phyloP scores from a whole-genome alignment of 2,113 vertebrate species.

The Cepphus grylle region DNA sequence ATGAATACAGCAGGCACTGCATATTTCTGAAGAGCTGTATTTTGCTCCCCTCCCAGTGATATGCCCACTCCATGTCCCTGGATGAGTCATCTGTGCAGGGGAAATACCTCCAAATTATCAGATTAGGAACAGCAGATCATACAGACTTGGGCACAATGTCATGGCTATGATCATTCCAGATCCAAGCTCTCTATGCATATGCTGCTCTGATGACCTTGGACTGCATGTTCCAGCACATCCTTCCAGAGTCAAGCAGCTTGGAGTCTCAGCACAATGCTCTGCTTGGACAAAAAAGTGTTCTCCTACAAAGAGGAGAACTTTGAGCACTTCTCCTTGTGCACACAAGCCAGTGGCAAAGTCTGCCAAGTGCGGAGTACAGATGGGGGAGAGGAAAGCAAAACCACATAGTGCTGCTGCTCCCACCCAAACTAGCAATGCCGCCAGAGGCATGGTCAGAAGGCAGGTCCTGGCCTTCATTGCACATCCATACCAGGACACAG shows the following conservation, averaged over 20 bases:
- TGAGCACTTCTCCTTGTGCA: background rate
- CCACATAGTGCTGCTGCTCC: rapidly evolving
- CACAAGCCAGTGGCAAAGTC: background rate
- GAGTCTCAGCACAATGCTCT: background rate
- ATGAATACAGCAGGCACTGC: background rate
- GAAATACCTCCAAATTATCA: background rate
- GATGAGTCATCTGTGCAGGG: background rate
- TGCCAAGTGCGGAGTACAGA: background rate
- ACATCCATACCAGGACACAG: background rate
- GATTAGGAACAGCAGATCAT: background rate
- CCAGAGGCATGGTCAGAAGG: background rate
- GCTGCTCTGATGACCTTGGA: background rate
- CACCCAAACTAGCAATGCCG: background rate
- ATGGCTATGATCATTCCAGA: background rate
- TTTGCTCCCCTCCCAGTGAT: background rate
- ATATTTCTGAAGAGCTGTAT: background rate
- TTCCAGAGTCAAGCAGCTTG: background rate
- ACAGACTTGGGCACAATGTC: background rate
- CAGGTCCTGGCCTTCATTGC: background rate
- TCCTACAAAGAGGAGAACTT: background rate
- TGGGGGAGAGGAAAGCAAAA: background rate
- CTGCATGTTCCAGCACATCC: background rate
- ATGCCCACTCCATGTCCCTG: background rate
- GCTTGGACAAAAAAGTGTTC: background rate
- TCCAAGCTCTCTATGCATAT: background rate